A percentile compares a stretch with the other conserved stretches of the same genome.
Evolutionary conservation across 2,797 vertebrate genomes (phyloP).

Genomic region (Neopelma chrysocephalum): DNA sequence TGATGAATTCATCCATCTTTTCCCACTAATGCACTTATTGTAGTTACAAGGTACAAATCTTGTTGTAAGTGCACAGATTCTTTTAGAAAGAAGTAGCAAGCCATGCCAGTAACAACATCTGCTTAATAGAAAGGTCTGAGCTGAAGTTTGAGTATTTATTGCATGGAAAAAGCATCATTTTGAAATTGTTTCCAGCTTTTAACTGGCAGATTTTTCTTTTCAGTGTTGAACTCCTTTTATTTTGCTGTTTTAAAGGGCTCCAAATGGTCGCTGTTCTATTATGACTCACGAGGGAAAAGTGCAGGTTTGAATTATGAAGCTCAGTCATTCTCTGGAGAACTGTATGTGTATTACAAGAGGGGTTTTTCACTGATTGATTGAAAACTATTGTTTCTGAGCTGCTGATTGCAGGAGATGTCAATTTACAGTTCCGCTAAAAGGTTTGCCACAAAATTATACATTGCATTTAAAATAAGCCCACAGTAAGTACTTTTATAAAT

Average conservation of each 20-base stretch:
- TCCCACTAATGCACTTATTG: conserved; percentile 8
- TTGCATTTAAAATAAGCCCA: conserved; percentile 63
- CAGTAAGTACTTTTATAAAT: conserved; percentile 70
- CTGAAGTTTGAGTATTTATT: conserved; percentile 45
- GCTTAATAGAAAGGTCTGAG: conserved; percentile 42
- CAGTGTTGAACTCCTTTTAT: conserved; percentile 51
- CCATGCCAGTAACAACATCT: conserved; percentile 30
- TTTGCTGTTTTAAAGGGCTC: conserved; percentile 41
- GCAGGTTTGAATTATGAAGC: conserved; percentile 55
- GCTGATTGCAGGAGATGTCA: conserved; percentile 58
- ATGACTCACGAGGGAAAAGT: conserved; percentile 44
- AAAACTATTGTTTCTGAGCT: conserved; percentile 69
- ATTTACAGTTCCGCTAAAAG: conserved; percentile 65
- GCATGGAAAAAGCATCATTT: conserved; percentile 28
- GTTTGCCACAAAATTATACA: conserved; percentile 69
- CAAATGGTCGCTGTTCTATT: conserved; percentile 42
- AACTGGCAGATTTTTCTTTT: conserved; percentile 36
- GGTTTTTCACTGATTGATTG: conserved; percentile 54
- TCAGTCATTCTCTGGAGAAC: conserved; percentile 43
- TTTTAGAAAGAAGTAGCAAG: conserved; percentile 2
- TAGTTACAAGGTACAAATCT: conserved; percentile 15
- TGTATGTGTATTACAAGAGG: background rate
- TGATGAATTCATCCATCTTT: background rate
- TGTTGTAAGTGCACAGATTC: conserved; percentile 19
- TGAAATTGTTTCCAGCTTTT: conserved; percentile 53